These are phyloP conservation scores for Dryocosmus kuriphilus DNA, from an alignment of 2,888 invertebrate genomes.

Conservation along the genomic window DNA sequence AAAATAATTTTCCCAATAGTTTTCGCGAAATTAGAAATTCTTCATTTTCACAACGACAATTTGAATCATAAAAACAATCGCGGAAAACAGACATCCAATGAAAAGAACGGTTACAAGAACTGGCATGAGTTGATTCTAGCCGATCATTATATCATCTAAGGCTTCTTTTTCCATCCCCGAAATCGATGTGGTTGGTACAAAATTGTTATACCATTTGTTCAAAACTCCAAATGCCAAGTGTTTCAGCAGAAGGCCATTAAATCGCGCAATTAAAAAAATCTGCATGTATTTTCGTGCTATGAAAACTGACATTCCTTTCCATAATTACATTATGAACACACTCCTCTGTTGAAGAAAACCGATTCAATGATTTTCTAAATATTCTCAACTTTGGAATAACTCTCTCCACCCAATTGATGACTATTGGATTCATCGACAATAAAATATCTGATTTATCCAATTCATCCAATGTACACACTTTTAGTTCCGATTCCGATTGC, in stretches of 20 bases:
- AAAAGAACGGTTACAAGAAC: too few species aligned
- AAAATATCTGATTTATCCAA: neutral
- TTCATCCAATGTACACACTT: neutral
- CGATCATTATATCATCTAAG: too few species aligned
- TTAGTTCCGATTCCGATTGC: neutral
- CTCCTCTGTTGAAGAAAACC: neutral
- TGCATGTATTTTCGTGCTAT: neutral
- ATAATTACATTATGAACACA: neutral
- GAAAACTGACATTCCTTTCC: neutral
- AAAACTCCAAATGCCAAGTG: neutral
- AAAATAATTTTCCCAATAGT: too few species aligned
- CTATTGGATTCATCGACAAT: rapidly evolving
- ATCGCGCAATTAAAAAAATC: neutral
- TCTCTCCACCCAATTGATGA: neutral
- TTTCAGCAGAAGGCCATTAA: neutral
- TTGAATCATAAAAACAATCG: too few species aligned
- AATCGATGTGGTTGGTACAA: too few species aligned
- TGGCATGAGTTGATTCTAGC: too few species aligned
- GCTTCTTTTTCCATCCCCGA: too few species aligned
- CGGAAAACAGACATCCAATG: too few species aligned
- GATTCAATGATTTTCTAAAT: neutral
- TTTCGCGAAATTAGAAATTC: too few species aligned
- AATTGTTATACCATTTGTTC: neutral
- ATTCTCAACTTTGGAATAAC: neutral
- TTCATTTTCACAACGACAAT: too few species aligned